A percentile compares a stretch with the other conserved stretches of the same genome.
These are phyloP conservation scores for Meloidogyne floridensis DNA, from an alignment of 1,140 invertebrate genomes.

Conservation along the genomic window DNA sequence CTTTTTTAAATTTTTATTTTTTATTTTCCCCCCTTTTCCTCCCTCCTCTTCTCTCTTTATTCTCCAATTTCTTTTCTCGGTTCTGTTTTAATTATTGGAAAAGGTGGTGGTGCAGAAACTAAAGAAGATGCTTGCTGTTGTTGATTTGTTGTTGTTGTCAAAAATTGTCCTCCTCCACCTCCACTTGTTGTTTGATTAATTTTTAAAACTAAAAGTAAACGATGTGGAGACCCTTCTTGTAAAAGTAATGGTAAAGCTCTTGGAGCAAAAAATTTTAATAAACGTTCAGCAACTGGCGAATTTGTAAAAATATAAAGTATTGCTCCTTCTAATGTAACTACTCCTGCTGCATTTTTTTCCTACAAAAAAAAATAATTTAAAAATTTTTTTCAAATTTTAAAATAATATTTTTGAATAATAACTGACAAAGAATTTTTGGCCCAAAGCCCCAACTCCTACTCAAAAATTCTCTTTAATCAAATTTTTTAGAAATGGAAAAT, in stretches of 20 bases:
- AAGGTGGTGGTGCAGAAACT: background rate
- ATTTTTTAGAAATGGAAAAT: too few relatives aligned
- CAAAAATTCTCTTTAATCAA: too few relatives aligned
- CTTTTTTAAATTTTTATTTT: background rate
- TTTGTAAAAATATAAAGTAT: constrained; percentile 46
- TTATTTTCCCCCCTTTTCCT: background rate
- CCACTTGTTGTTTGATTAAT: background rate
- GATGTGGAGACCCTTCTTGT: constrained; percentile 9
- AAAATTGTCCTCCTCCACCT: background rate
- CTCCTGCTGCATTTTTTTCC: constrained; percentile 53
- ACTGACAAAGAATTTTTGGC: too few relatives aligned
- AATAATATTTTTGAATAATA: too few relatives aligned
- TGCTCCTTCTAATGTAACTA: constrained; percentile 29
- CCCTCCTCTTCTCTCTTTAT: background rate
- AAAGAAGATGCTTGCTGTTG: background rate
- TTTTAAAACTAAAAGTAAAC: constrained; percentile 7
- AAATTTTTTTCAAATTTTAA: background rate
- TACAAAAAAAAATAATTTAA: constrained; percentile 24
- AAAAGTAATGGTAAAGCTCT: constrained; percentile 35
- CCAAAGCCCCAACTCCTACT: too few relatives aligned
- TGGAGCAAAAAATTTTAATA: constrained; percentile 53
- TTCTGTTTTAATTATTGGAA: background rate
- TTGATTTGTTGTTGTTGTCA: background rate
- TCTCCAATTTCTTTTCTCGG: background rate
- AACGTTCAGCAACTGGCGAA: constrained; percentile 36